These are phyloP conservation scores for Athene cunicularia DNA, from an alignment of 2,113 vertebrate genomes.

Conservation along the genomic window DNA sequence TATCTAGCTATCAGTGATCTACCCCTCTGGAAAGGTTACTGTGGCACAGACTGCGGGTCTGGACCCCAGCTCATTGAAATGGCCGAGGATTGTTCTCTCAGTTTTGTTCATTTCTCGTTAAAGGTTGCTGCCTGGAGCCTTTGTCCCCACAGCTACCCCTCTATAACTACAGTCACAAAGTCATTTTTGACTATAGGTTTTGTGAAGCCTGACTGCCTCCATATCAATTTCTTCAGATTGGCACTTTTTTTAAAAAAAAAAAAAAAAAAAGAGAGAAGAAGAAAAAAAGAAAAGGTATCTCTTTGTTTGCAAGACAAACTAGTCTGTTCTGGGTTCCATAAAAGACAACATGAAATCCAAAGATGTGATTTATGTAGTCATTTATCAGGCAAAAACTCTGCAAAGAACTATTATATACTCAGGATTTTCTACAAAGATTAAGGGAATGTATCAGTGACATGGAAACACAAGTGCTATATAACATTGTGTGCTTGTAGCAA, in stretches of 20 bases:
- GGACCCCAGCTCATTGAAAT: not conserved
- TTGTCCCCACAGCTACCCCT: not conserved
- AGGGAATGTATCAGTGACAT: not conserved
- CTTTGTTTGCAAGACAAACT: not conserved
- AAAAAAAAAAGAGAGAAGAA: too few species aligned
- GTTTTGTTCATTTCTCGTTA: not conserved
- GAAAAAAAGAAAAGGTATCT: accelerated
- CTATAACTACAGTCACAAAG: not conserved
- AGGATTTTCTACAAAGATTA: not conserved
- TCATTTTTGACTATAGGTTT: not conserved
- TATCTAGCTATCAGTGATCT: not conserved
- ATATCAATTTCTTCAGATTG: not conserved
- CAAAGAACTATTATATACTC: not conserved
- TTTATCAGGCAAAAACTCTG: not conserved
- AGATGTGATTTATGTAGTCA: not conserved
- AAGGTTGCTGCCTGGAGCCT: not conserved
- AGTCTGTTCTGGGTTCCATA: not conserved
- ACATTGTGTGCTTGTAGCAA: not conserved
- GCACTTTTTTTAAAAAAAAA: not conserved
- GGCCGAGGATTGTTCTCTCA: not conserved
- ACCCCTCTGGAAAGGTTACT: not conserved
- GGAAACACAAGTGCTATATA: not conserved
- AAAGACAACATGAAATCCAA: not conserved
- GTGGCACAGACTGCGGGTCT: not conserved
- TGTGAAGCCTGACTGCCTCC: not conserved